Conservation (phyloP, 2,888 invertebrate genomes). For the Diogma glabrata region DNA sequence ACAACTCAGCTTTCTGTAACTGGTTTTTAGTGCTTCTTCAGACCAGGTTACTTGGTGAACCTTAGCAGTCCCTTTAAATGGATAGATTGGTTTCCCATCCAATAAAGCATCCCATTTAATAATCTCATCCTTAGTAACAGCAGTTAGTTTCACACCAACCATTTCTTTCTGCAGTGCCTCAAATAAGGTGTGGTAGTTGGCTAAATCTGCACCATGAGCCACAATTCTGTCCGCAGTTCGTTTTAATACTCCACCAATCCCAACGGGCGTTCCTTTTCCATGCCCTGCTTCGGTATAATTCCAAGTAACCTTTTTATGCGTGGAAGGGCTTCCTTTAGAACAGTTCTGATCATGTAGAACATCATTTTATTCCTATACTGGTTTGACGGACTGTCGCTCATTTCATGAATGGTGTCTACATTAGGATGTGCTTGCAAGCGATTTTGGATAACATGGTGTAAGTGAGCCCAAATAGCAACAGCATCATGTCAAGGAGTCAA, state of each 20-base stretch:
- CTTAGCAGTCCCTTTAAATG: no score
- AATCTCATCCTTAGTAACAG: no score
- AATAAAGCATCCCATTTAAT: no score
- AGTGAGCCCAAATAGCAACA: neutral
- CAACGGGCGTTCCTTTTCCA: neutral
- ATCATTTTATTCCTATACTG: neutral
- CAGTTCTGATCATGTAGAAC: neutral
- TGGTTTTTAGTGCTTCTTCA: no score
- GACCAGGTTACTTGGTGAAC: no score
- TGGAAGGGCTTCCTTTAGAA: neutral
- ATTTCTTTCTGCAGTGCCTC: neutral
- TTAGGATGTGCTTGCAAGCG: no score
- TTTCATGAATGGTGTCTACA: neutral
- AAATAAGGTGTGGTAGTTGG: neutral
- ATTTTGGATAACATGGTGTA: neutral
- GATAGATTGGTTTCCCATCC: no score
- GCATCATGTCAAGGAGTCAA: no score
- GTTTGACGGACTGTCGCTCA: neutral
- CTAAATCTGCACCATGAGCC: neutral
- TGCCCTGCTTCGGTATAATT: neutral
- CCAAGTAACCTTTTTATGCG: neutral
- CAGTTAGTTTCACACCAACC: no score
- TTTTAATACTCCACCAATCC: neutral
- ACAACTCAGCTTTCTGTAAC: no score
- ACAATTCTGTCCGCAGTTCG: neutral